phyloP scores from a whole-genome alignment of 2,888 invertebrate genomes.

The Willowsia nigromaculata region DNA sequence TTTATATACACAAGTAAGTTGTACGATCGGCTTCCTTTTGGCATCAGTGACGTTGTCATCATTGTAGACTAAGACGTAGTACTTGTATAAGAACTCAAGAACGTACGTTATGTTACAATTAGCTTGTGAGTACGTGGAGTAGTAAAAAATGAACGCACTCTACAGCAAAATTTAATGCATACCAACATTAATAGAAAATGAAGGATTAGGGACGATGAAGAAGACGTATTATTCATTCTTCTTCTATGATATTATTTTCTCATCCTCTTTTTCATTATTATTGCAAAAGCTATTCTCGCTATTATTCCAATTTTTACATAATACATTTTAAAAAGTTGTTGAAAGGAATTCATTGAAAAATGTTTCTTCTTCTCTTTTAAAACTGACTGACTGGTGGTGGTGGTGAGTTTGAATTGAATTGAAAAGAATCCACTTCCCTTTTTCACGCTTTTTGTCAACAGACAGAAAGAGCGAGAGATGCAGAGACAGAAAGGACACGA shows the following conservation, averaged over 20 bases:
- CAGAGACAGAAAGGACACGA: slow-evolving; percentile 31
- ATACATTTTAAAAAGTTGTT: slow-evolving; percentile 30
- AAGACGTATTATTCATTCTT: slow-evolving; percentile 16
- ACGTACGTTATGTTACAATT: slow-evolving; percentile 39
- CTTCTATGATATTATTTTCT: slow-evolving; percentile 30
- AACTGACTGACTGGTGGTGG: slow-evolving; percentile 31
- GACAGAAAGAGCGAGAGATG: neutral
- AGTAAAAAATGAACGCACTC: neutral
- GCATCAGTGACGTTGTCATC: slow-evolving; percentile 38
- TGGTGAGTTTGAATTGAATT: slow-evolving; percentile 18
- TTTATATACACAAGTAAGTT: neutral
- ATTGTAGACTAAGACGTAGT: neutral
- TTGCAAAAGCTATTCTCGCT: neutral
- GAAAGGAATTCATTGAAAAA: slow-evolving; percentile 49
- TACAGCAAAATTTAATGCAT: neutral
- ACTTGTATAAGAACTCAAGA: too few species aligned
- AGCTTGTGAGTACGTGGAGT: neutral
- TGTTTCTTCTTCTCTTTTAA: slow-evolving; percentile 31
- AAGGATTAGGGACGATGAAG: slow-evolving; percentile 15
- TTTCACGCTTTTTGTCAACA: slow-evolving; percentile 62
- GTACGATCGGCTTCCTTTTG: slow-evolving; percentile 39
- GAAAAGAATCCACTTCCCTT: slow-evolving; percentile 62
- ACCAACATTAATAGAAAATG: slow-evolving; percentile 20
- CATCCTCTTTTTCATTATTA: slow-evolving; percentile 23
- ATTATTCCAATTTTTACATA: slow-evolving; percentile 1